Evolutionary conservation across 2,113 vertebrate species (phyloP).

Genomic region (Thermophis baileyi): DNA sequence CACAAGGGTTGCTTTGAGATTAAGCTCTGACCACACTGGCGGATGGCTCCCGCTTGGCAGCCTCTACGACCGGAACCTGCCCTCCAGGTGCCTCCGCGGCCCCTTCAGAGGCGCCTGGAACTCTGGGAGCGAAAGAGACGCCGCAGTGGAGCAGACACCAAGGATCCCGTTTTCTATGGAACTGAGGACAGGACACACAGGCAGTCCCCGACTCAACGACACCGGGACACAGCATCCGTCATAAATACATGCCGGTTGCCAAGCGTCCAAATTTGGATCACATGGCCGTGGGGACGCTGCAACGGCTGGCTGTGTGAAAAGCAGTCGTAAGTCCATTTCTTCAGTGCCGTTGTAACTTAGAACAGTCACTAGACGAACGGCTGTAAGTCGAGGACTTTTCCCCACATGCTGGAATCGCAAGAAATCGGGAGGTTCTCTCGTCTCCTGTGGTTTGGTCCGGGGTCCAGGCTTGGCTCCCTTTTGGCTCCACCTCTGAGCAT

Average conservation of each 20-base stretch:
- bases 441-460: not conserved
- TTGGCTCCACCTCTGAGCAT: not conserved
- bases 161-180: not conserved
- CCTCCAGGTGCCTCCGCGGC: no score
- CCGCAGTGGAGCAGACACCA: not conserved
- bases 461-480: not conserved
- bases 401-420: not conserved
- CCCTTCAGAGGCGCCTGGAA: not conserved
- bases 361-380: not conserved
- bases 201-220: no score
- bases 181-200: not conserved
- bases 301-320: no score
- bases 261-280: no score
- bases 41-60: no score
- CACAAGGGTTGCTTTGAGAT: not conserved
- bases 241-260: no score
- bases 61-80: fast-evolving
- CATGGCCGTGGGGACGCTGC: no score
- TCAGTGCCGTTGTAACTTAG: no score
- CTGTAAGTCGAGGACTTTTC: not conserved
- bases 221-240: not conserved
- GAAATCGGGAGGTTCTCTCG: not conserved
- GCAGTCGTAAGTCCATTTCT: not conserved
- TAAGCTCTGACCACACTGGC: not conserved
- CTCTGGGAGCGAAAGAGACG: not conserved